phyloP scores from a whole-genome alignment of 2,113 vertebrate species.

The Pardalotus punctatus region DNA sequence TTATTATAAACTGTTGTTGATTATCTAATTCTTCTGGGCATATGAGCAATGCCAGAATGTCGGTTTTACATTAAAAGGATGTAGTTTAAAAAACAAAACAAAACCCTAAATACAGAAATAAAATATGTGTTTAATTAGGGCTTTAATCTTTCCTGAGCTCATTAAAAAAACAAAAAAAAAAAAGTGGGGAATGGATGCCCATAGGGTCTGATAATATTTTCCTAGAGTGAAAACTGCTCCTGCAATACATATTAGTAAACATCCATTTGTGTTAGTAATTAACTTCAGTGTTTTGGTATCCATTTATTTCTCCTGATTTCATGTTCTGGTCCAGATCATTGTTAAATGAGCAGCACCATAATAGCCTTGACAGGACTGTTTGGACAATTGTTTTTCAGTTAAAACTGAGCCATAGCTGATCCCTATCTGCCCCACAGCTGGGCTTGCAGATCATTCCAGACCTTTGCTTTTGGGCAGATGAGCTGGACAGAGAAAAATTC shows the following conservation, averaged over 20 bases:
- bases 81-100: constrained; percentile 69
- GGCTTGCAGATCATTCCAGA: background rate
- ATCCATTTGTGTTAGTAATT: constrained; percentile 68
- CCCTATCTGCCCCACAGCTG: background rate
- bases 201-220: constrained; percentile 72
- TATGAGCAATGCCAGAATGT: constrained; percentile 66
- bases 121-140: constrained; percentile 79
- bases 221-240: constrained; percentile 58
- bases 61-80: constrained; percentile 76
- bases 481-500: background rate
- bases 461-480: background rate
- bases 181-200: constrained; percentile 26
- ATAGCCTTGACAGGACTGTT: background rate
- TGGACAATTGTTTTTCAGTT: background rate
- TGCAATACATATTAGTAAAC: constrained; percentile 67
- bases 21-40: constrained; percentile 74
- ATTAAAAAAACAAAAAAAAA: constrained; percentile 15
- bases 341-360: constrained; percentile 2
- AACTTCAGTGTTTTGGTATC: constrained; percentile 59
- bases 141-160: constrained; percentile 72
- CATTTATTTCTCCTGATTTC: constrained; percentile 66
- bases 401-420: background rate
- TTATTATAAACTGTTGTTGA: constrained; percentile 73
- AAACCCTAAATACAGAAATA: constrained; percentile 74
- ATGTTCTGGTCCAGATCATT: constrained; percentile 38